These are phyloP conservation scores for Tenthredo amoena DNA, from an alignment of 2,888 invertebrate genomes.

Conservation along the genomic window DNA sequence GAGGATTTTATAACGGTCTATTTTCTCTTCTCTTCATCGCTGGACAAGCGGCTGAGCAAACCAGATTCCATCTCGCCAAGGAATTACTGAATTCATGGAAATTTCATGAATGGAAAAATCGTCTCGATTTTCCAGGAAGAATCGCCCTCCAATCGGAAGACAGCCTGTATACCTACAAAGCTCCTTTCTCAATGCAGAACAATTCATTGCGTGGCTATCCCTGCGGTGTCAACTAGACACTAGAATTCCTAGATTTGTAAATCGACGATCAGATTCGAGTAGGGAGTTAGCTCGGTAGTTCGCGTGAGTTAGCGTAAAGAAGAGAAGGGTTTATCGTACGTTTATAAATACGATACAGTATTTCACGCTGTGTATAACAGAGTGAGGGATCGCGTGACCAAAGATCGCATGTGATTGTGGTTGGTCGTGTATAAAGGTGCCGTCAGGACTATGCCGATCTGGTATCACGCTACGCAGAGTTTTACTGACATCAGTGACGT, in stretches of 20 bases:
- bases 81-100: too few relatives aligned
- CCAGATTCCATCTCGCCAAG: neutral
- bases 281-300: slow-evolving; percentile 32
- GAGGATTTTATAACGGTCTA: neutral
- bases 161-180: neutral
- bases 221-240: slow-evolving; percentile 11
- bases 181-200: neutral
- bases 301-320: slow-evolving; percentile 47
- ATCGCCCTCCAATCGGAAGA: neutral
- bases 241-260: neutral
- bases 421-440: slow-evolving; percentile 23
- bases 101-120: neutral
- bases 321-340: slow-evolving; percentile 50
- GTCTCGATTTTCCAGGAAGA: neutral
- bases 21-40: neutral
- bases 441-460: slow-evolving; percentile 31
- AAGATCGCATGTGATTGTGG: slow-evolving; percentile 48
- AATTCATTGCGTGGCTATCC: neutral
- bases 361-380: slow-evolving; percentile 50
- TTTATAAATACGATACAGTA: slow-evolving; percentile 54
- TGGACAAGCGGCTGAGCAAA: neutral
- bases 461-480: neutral
- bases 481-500: neutral
- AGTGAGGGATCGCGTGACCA: slow-evolving; percentile 52
- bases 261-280: slow-evolving; percentile 14